Evolutionary conservation across 2,888 invertebrate species (phyloP).

Genomic region (Agrochola macilenta): DNA sequence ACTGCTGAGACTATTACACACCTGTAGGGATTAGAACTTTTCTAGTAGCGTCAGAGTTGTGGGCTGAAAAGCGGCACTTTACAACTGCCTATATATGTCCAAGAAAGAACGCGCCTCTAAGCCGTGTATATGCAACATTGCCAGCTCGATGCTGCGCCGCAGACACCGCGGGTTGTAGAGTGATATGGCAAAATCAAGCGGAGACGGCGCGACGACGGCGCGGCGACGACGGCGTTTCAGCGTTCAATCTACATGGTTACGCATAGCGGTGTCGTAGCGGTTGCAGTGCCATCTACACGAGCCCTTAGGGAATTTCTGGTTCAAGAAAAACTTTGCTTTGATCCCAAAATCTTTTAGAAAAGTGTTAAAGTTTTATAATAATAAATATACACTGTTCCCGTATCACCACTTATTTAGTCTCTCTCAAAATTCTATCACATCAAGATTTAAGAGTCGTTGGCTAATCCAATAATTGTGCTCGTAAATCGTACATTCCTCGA

Average conservation of each 20-base stretch:
- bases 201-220: too few species aligned
- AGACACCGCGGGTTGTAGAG: too few species aligned
- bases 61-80: background rate
- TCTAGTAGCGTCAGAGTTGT: conserved; percentile 16
- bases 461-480: conserved; percentile 17
- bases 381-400: background rate
- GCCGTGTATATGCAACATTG: too few species aligned
- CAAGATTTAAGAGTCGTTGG: conserved; percentile 5
- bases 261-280: too few species aligned
- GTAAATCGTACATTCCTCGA: conserved; percentile 45
- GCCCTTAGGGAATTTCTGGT: too few species aligned
- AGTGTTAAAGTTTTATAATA: background rate
- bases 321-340: background rate
- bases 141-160: too few species aligned
- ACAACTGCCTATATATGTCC: background rate
- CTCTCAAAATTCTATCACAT: conserved; percentile 6
- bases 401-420: background rate
- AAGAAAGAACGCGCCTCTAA: background rate
- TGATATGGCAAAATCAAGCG: too few species aligned
- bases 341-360: background rate
- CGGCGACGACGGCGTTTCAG: too few species aligned
- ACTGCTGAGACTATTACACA: conserved; percentile 50
- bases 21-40: conserved; percentile 51
- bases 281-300: too few species aligned
- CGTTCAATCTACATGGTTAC: too few species aligned